Evolutionary conservation across 2,113 vertebrate species (phyloP), one percentile per base, ranked within the genome.

Genomic region (Vireo altiloquus): DNA sequence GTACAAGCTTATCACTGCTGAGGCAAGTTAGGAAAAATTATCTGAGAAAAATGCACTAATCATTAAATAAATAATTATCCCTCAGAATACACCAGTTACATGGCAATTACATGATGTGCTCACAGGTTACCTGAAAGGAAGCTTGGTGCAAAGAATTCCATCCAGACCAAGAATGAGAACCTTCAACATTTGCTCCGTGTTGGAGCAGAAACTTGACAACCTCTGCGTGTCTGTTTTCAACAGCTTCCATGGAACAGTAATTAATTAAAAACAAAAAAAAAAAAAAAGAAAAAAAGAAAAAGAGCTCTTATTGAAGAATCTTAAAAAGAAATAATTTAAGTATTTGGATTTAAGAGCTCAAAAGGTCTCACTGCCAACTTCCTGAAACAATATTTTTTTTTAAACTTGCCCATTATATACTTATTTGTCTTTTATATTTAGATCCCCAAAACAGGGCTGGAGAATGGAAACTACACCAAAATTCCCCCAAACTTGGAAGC

Each of bases 131-230:
- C 98, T 98, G 98, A 92, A 98, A 99, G 90, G 98, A 98, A 94
- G 99, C 99, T 92, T 99, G 99, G 83, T 99, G 99, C 54, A 99
- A 98, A 89, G 99, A 98, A 90, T 99, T 99, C 99, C 99, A 99
- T 75, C 98, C 98, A 68, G 98, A 99, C 65, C 98, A 97, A 3
- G 98, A 99, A 97, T 99, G 99, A 49, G 97, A 94, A 63, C 98
- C 96, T 91, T 99, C 97, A 71, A 99, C 97, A 49, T 98, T 97
- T 60, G 99, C 99, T 91, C 99, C 98, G 0, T 98, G 91, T 33
- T 92, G 92, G 60, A 99, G 93, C 87, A 99, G 93, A 63, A 99
- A 93, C 40, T 97, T 97, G 60, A 99, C 97, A 4, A 98, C 79
- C 16, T 98, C 97, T 44, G 59, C n/a, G 40, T 98, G 97, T 14